Conservation (phyloP, 2,888 invertebrate species). For the Sceliomorpha sp. region DNA sequence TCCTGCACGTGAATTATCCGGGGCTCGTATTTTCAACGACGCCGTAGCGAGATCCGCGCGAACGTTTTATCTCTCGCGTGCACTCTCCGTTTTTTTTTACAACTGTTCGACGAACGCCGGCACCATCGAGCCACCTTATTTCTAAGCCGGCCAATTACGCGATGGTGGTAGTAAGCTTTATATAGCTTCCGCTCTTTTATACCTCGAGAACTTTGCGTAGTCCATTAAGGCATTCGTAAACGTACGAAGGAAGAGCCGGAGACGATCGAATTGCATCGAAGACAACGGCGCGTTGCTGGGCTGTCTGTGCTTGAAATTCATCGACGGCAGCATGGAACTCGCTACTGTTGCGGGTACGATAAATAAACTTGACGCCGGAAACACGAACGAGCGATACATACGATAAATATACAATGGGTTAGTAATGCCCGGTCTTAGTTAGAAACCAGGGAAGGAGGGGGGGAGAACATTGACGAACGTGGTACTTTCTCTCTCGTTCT, state of each 20-base stretch:
- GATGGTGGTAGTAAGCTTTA: conserved; percentile 3
- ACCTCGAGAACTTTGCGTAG: conserved; percentile 9
- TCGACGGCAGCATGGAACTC: conserved; percentile 51
- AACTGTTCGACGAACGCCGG: conserved; percentile 8
- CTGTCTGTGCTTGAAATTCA: conserved; percentile 61
- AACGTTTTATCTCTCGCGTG: no score
- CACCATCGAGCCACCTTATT: conserved; percentile 62
- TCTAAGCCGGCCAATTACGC: conserved; percentile 51
- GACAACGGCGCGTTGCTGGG: conserved; percentile 23
- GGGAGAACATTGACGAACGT: conserved; percentile 29
- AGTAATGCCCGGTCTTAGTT: conserved; percentile 54
- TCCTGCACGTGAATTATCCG: no score
- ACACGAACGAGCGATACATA: conserved; percentile 61
- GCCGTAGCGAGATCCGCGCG: no score
- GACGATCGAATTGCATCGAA: conserved; percentile 46
- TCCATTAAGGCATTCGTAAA: conserved; percentile 24
- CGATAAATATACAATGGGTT: conserved; percentile 69
- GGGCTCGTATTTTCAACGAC: no score
- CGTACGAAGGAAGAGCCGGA: not conserved
- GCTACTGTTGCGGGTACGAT: conserved; percentile 65
- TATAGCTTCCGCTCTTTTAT: conserved; percentile 18
- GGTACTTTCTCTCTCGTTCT: no score
- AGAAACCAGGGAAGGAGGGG: no score
- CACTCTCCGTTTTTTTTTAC: conserved; percentile 18
- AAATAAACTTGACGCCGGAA: conserved; percentile 71